These are phyloP conservation scores for Stenodera caucasica DNA, from an alignment of 2,888 invertebrate species.

Conservation along the genomic window DNA sequence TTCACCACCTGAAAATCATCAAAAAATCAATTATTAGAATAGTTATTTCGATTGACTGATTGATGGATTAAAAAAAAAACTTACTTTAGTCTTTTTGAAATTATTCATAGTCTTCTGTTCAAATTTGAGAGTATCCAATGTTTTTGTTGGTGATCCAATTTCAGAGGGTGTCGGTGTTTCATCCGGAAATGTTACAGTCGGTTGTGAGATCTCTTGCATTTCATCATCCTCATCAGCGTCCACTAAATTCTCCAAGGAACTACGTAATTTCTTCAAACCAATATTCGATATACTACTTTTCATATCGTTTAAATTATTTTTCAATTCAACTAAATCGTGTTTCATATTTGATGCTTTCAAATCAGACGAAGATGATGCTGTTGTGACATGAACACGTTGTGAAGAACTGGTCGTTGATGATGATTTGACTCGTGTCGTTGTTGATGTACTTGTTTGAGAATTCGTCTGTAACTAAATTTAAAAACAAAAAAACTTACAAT, in stretches of 20 bases:
- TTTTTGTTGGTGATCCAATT: constrained; percentile 51
- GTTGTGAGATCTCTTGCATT: constrained; percentile 58
- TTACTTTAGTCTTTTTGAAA: constrained; percentile 72
- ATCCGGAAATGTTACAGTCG: constrained; percentile 81
- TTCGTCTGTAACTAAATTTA: constrained; percentile 57
- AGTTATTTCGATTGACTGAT: too few species aligned
- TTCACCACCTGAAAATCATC: constrained; percentile 63
- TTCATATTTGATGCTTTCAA: constrained; percentile 82
- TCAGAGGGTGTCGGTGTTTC: constrained; percentile 69
- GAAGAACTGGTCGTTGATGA: constrained; percentile 55
- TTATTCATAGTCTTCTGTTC: constrained; percentile 83
- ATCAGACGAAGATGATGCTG: constrained; percentile 63
- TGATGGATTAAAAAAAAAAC: too few species aligned
- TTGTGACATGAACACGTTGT: constrained; percentile 41
- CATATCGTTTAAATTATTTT: constrained; percentile 86
- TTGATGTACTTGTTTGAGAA: constrained; percentile 63
- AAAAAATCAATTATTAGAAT: constrained; percentile 1
- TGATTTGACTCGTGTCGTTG: constrained; percentile 59
- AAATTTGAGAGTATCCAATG: constrained; percentile 72
- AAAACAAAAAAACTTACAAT: constrained; percentile 20
- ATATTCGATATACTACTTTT: constrained; percentile 63
- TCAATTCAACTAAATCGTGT: constrained; percentile 75
- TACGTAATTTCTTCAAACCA: constrained; percentile 58
- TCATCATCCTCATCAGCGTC: constrained; percentile 61
- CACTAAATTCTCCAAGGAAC: constrained; percentile 78